Conservation (phyloP, 2,797 vertebrate species). For the Hyperoplus immaculatus region DNA sequence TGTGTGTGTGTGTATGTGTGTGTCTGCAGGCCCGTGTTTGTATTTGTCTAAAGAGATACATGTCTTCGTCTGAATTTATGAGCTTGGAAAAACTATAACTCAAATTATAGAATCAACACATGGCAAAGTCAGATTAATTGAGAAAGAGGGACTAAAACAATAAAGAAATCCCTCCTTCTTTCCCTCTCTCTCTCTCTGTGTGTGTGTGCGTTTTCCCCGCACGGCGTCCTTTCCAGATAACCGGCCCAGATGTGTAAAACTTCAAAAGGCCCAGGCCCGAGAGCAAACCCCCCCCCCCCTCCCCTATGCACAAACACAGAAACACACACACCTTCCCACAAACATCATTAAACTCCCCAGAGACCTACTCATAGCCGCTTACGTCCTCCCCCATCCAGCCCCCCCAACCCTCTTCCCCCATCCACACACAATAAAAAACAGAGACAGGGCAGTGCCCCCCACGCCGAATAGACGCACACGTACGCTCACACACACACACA, state of each 20-base stretch:
- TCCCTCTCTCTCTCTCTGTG: slow-evolving; percentile 11
- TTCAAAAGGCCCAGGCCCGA: slow-evolving; percentile 77
- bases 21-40: slow-evolving; percentile 38
- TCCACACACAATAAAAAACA: slow-evolving; percentile 80
- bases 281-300: slow-evolving; percentile 61
- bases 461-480: slow-evolving; percentile 64
- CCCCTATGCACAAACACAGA: slow-evolving; percentile 68
- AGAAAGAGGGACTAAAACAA: slow-evolving; percentile 57
- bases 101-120: slow-evolving; percentile 41
- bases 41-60: slow-evolving; percentile 29
- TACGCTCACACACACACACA: slow-evolving; percentile 52
- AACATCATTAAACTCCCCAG: slow-evolving; percentile 83
- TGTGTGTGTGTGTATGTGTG: slow-evolving; percentile 29
- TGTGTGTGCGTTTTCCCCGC: slow-evolving; percentile 55
- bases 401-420: slow-evolving; percentile 54
- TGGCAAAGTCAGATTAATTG: slow-evolving; percentile 47
- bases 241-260: slow-evolving; percentile 80
- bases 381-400: slow-evolving; percentile 56
- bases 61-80: slow-evolving; percentile 39
- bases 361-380: slow-evolving; percentile 76
- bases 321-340: slow-evolving; percentile 81
- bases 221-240: slow-evolving; percentile 78
- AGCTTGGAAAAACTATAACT: slow-evolving; percentile 41
- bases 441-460: slow-evolving; percentile 80
- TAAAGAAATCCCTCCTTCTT: slow-evolving; percentile 32